Base-by-base conservation (phyloP, 2,113 vertebrate species). In the Scalopus aquaticus region DNA sequence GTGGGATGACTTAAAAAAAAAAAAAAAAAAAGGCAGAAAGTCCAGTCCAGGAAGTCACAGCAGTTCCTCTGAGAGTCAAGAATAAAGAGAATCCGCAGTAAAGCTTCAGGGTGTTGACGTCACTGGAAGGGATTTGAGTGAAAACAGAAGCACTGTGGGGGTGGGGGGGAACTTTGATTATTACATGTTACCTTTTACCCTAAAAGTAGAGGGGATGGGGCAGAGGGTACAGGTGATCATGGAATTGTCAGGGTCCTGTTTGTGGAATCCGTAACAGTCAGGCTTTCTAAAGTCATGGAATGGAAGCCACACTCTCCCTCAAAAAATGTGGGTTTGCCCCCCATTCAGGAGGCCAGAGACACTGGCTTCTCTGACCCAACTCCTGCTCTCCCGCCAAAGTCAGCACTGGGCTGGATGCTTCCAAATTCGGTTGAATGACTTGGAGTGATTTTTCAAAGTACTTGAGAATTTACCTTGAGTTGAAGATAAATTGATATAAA, bases 381-480 rank as follows among this genome's bases (percentile, higher is more conserved):
- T 19, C 19, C 51, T 35, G 5, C 44, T 56, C 24, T 69, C 62
- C 30, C 80, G 60, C 76, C 65, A 42, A 0, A 12, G 30, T 39
- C 37, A 62, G 30, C 39, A 2, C 62, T 54, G 86, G 84, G n/a
- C 73, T 32, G 46, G 46, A 62, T 35, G 37, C 30, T 84, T 91
- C 80, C 58, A 81, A 86, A 64, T 94, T 78, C 51, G 44, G 42
- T 35, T n/a, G 46, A 92, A 79, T 37, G 26, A 79, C 54, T 91
- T 77, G n/a, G 26, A 87, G 67, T 86, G 82, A 84, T 87, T 80
- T n/a, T 88, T 89, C 51, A 54, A 81, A 88, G 82, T 76, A 62
- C 72, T 89, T 81, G 51, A 94, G 54, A 93, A 73, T 96, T 91
- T 86, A 9, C 87, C 80, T 88, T 94, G 60, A 88, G 79, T 93